Evolutionary conservation across 1,140 invertebrate species (phyloP), one percentile per base, ranked within the genome.

Genomic region (Drosophila obscura): DNA sequence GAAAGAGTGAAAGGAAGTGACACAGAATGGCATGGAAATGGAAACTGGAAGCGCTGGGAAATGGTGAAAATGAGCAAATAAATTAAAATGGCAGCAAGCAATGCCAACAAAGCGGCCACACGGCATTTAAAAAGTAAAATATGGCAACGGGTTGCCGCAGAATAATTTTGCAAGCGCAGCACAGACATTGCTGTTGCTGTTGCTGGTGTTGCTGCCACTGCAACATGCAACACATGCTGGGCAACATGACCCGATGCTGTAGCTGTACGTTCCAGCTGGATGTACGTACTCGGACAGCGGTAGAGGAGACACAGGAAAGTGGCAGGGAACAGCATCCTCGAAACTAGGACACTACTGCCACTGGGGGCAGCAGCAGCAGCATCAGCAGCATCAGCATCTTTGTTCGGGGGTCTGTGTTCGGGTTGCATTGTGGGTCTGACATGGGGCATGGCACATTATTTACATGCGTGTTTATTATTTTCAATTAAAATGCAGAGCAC

Each of bases 381-480:
- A 51, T 19, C 55, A 24, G 13, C 35, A 6, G 26, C 26, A 28
- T 28, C 26, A 39, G 11, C 35, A 13, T 39, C 35, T 39, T 11
- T 39, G 35, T 13, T 39, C 11, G 35, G 35, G 35, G 9, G 35
- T 11, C 35, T 11, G 35, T 39, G 35, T 35, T 44, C 65, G 52
- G 55, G 53, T 11, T 58, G 51, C 43, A 26, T 53, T 67, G 58
- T 80, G 76, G 43, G 35, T 60, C 58, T 87, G 78, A 73, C 66
- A 73, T 39, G 65, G 73, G 65, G 63, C 81, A 69, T 62, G 63
- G 59, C 78, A 77, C 82, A 85, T 85, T 85, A 85, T 82, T 87
- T 82, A 85, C 82, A 85, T 69, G 82, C 82, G 82, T 85, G 82
- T 85, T 85, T 85, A 87, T 85, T 85, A 87, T 85, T 85, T 87